Conservation (phyloP, 2,888 invertebrate genomes). For the Conops quadrifasciatus region DNA sequence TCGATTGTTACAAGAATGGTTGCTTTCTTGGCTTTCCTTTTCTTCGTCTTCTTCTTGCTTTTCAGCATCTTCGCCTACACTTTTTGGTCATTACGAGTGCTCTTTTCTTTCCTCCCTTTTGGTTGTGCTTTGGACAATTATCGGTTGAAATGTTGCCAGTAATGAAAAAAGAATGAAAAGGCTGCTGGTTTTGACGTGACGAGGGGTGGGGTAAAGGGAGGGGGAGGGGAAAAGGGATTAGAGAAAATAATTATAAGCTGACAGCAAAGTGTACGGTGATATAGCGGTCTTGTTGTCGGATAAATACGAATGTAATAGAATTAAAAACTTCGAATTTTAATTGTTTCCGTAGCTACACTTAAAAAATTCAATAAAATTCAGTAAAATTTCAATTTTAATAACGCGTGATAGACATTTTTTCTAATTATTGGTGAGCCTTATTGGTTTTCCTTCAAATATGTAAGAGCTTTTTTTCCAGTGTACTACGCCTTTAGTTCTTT, state of each 20-base stretch:
- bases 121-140: conserved; percentile 30
- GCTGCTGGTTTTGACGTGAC: too few relatives aligned
- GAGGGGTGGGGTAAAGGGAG: neutral
- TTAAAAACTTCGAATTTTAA: conserved; percentile 30
- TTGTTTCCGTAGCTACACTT: conserved; percentile 26
- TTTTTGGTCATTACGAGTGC: conserved; percentile 25
- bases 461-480: too few relatives aligned
- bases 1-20: neutral
- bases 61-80: neutral
- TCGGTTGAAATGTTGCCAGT: conserved; percentile 34
- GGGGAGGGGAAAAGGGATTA: neutral
- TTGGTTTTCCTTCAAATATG: too few relatives aligned
- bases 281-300: neutral
- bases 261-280: neutral
- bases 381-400: neutral
- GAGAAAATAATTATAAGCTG: conserved; percentile 14
- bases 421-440: too few relatives aligned
- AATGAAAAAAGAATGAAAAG: conserved; percentile 25
- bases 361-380: too few relatives aligned
- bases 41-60: neutral
- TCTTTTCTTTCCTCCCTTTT: neutral
- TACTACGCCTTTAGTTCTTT: too few relatives aligned
- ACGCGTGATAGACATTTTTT: too few relatives aligned
- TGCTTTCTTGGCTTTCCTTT: neutral
- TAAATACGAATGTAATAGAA: conserved; percentile 31